Conservation (phyloP, 2,888 invertebrate genomes). For the Mallateleia sp. region DNA sequence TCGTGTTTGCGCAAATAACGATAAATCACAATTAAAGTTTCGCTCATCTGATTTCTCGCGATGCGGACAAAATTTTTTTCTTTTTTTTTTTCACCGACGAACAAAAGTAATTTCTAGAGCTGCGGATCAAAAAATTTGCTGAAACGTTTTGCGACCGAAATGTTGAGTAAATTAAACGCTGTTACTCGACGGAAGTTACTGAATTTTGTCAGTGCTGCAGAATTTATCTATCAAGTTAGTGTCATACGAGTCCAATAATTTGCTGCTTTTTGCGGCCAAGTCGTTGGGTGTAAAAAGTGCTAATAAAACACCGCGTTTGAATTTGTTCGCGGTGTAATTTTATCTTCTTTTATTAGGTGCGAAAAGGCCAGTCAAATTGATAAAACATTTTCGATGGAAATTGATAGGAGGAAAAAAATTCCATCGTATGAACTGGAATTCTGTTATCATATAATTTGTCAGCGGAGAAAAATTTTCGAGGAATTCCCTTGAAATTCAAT, state of each 20-base stretch:
- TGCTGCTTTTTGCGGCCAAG: no score
- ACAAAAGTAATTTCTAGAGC: slow-evolving; percentile 46
- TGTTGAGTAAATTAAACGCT: slow-evolving; percentile 42
- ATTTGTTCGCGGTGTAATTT: no score
- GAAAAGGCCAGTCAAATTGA: no score
- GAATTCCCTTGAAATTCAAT: slow-evolving; percentile 52
- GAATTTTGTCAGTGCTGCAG: slow-evolving; percentile 14
- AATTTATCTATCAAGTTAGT: slow-evolving; percentile 35
- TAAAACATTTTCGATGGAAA: slow-evolving; percentile 11
- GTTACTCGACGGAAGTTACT: slow-evolving; percentile 13
- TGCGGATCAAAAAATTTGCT: slow-evolving; percentile 45
- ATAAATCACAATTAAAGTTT: slow-evolving; percentile 55
- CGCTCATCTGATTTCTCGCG: slow-evolving; percentile 30
- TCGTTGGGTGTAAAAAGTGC: no score
- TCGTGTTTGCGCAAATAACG: slow-evolving; percentile 16
- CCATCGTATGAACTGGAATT: slow-evolving; percentile 15
- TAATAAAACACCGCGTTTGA: no score
- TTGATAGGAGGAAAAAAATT: slow-evolving; percentile 1
- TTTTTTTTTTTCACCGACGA: slow-evolving; percentile 21
- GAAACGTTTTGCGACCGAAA: slow-evolving; percentile 30
- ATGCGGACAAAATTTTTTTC: no score
- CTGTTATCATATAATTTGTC: slow-evolving; percentile 41
- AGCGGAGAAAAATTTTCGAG: slow-evolving; percentile 24
- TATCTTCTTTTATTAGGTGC: no score
- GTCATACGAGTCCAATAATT: neutral